These are phyloP conservation scores for Mimumesa dahlbomi DNA, from an alignment of 2,888 invertebrate species.

Conservation along the genomic window DNA sequence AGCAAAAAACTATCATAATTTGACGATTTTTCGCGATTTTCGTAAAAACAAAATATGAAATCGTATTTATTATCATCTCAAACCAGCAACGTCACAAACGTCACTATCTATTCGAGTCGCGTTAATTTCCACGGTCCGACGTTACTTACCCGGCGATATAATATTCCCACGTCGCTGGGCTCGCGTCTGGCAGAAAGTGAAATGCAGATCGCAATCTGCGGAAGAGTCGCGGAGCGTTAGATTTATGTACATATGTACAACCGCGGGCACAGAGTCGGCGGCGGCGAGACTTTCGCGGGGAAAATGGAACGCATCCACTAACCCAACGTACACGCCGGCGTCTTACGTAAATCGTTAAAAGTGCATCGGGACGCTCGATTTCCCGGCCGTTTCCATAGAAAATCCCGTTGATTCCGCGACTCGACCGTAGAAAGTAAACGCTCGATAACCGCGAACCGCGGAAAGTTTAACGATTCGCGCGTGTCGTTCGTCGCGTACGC, in stretches of 20 bases:
- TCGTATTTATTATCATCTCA: no score
- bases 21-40: no score
- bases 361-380: background rate
- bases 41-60: no score
- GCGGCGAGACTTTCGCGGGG: conserved; percentile 45
- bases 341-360: conserved; percentile 33
- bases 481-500: no score
- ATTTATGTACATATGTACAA: conserved; percentile 35
- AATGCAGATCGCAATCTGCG: conserved; percentile 42
- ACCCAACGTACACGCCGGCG: background rate
- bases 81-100: background rate
- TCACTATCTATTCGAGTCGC: conserved; percentile 6
- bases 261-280: no score
- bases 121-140: conserved; percentile 7
- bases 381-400: background rate
- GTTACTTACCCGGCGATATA: conserved; percentile 7
- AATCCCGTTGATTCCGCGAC: no score
- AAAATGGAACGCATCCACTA: conserved; percentile 43
- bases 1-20: no score
- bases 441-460: no score
- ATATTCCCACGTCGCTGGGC: conserved; percentile 21
- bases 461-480: no score
- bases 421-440: no score
- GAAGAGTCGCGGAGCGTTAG: conserved; percentile 23
- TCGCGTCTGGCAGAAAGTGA: conserved; percentile 41